A percentile compares a stretch with the other conserved stretches of the same genome.
Conservation (phyloP, 2,888 invertebrate genomes). For the Drosophila rellima region DNA sequence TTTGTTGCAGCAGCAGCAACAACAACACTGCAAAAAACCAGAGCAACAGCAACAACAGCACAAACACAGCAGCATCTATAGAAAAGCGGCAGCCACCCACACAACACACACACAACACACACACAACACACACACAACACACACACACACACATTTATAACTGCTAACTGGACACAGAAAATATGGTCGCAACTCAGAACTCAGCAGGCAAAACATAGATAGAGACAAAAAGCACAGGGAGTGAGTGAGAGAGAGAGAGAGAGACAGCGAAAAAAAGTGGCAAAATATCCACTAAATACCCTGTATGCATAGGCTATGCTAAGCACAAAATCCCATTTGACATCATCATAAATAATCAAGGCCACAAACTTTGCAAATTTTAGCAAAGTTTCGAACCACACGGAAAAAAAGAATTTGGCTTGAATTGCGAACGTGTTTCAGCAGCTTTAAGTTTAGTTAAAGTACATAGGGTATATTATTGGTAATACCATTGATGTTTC, state of each 20-base stretch:
- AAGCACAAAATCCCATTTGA: not conserved
- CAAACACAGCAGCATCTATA: slow-evolving; percentile 24
- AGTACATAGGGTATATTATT: not conserved
- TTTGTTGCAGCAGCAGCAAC: slow-evolving; percentile 64
- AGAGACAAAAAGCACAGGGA: not conserved
- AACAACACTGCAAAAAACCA: slow-evolving; percentile 38
- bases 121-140: slow-evolving; percentile 26
- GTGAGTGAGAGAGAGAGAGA: not conserved
- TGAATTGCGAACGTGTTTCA: no score
- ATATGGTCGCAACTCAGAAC: slow-evolving; percentile 60
- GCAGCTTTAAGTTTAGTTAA: not conserved
- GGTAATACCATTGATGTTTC: no score
- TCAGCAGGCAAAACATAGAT: slow-evolving; percentile 18
- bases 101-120: slow-evolving; percentile 14
- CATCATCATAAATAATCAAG: no score
- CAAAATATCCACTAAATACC: not conserved
- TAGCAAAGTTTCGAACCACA: no score
- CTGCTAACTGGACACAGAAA: slow-evolving; percentile 72
- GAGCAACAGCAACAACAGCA: slow-evolving; percentile 23
- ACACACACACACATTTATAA: slow-evolving; percentile 33
- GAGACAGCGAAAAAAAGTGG: not conserved
- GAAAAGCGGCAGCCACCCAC: slow-evolving; percentile 29
- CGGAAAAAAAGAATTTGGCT: no score
- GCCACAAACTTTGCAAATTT: no score
- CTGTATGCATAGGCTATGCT: not conserved